Percentiles rank a stretch among this genome's conserved stretches.
phyloP scores from a whole-genome alignment of 2,113 vertebrate genomes.

The Parotia lawesii region DNA sequence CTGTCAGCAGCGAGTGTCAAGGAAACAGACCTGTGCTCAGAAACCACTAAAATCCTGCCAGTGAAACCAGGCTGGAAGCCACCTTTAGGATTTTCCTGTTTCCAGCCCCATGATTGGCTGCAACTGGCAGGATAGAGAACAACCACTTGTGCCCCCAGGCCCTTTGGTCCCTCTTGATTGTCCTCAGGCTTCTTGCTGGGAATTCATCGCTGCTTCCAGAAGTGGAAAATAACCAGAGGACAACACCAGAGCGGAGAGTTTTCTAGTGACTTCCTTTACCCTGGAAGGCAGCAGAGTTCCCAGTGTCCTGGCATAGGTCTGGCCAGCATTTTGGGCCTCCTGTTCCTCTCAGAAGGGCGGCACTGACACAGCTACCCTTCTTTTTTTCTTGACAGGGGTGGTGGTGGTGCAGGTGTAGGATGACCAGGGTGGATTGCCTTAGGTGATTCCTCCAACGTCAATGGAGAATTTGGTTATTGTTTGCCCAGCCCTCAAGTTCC shows the following conservation, averaged over 20 bases:
- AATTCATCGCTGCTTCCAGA: neutral
- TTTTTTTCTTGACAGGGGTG: neutral
- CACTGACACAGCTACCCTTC: neutral
- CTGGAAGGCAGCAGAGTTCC: neutral
- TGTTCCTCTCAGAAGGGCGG: neutral
- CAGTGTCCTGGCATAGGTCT: neutral
- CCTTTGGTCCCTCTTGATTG: neutral
- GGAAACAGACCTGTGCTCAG: neutral
- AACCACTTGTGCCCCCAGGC: neutral
- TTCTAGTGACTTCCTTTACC: neutral
- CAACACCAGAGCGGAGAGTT: neutral
- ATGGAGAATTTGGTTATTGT: neutral
- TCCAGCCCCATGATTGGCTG: neutral
- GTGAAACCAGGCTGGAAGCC: neutral
- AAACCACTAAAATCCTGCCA: neutral
- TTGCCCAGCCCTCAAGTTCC: neutral
- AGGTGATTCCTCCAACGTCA: neutral
- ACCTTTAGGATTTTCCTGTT: neutral
- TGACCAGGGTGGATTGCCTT: neutral
- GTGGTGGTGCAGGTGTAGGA: neutral
- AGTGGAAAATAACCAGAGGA: no score
- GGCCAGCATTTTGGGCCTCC: neutral
- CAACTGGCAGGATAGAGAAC: neutral
- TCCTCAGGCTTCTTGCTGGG: neutral
- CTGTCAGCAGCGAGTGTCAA: neutral